These are phyloP conservation scores for Baronia brevicornis DNA, from an alignment of 2,888 invertebrate species.

Conservation along the genomic window DNA sequence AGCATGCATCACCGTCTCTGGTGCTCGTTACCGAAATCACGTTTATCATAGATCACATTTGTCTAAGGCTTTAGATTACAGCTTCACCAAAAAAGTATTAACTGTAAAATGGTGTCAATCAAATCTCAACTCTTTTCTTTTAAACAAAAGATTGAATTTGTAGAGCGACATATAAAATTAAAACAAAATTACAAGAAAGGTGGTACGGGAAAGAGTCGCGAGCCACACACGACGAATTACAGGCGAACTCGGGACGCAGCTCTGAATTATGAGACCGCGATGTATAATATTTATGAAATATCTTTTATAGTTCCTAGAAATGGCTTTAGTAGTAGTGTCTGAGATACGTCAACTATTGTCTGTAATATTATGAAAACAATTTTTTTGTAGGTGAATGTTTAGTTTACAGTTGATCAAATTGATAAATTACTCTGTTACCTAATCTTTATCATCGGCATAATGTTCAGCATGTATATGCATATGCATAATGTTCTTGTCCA, in stretches of 20 bases:
- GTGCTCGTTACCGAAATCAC: slow-evolving; percentile 71
- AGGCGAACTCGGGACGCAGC: slow-evolving; percentile 55
- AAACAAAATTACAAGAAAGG: slow-evolving; percentile 42
- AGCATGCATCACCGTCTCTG: slow-evolving; percentile 56
- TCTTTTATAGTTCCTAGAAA: slow-evolving; percentile 46
- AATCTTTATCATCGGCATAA: no score
- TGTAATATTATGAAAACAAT: no score
- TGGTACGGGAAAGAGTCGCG: slow-evolving; percentile 51
- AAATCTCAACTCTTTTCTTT: slow-evolving; percentile 28
- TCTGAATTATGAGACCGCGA: slow-evolving; percentile 60
- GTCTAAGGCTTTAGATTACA: slow-evolving; percentile 61
- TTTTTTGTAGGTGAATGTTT: no score
- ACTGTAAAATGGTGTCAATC: slow-evolving; percentile 12
- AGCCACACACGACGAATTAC: slow-evolving; percentile 74
- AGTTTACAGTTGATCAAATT: no score
- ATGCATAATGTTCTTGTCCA: no score
- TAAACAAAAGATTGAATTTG: slow-evolving; percentile 29
- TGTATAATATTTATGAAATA: slow-evolving; percentile 64
- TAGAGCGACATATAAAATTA: slow-evolving; percentile 25
- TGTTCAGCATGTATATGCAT: no score
- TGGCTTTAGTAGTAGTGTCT: slow-evolving; percentile 29
- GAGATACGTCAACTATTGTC: slow-evolving; percentile 18
- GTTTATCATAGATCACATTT: slow-evolving; percentile 73
- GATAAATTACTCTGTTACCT: no score
- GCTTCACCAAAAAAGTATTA: slow-evolving; percentile 26